These are phyloP conservation scores for Kryptopterus vitreolus DNA, from an alignment of 2,797 vertebrate species.

Conservation along the genomic window DNA sequence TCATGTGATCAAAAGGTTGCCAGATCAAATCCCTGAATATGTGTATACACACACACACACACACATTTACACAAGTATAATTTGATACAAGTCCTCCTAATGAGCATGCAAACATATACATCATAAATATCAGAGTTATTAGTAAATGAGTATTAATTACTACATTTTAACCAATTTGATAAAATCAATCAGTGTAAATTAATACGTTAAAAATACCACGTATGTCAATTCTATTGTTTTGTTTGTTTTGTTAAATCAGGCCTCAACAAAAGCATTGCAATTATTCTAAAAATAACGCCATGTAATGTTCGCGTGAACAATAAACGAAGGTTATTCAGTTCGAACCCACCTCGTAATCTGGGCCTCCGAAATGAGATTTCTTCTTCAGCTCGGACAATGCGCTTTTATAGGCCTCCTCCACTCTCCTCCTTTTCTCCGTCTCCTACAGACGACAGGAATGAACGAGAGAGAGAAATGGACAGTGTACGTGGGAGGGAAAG, in stretches of 20 bases:
- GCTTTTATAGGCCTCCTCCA: conserved; percentile 91
- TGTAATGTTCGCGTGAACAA: not conserved
- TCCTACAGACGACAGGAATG: conserved; percentile 72
- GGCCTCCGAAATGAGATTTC: conserved; percentile 95
- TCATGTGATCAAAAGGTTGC: too few relatives aligned
- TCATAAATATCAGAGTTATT: too few relatives aligned
- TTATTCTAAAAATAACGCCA: not conserved
- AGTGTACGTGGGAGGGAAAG: not conserved
- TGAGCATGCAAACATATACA: too few relatives aligned
- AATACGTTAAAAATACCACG: not conserved
- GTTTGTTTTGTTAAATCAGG: not conserved
- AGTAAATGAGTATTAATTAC: too few relatives aligned
- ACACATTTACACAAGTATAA: too few relatives aligned
- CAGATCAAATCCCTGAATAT: too few relatives aligned
- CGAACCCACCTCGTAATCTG: conserved; percentile 90
- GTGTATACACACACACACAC: too few relatives aligned
- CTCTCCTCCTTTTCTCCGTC: conserved; percentile 86
- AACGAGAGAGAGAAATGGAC: not conserved
- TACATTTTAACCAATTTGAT: too few relatives aligned
- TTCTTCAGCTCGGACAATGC: conserved; percentile 92
- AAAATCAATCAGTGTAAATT: too few relatives aligned
- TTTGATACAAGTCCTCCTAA: too few relatives aligned
- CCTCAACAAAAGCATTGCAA: not conserved
- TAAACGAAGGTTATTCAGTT: not conserved
- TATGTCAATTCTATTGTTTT: too few relatives aligned